Base-by-base conservation (phyloP, 2,113 vertebrate genomes). In the Halcyon malimbica region DNA sequence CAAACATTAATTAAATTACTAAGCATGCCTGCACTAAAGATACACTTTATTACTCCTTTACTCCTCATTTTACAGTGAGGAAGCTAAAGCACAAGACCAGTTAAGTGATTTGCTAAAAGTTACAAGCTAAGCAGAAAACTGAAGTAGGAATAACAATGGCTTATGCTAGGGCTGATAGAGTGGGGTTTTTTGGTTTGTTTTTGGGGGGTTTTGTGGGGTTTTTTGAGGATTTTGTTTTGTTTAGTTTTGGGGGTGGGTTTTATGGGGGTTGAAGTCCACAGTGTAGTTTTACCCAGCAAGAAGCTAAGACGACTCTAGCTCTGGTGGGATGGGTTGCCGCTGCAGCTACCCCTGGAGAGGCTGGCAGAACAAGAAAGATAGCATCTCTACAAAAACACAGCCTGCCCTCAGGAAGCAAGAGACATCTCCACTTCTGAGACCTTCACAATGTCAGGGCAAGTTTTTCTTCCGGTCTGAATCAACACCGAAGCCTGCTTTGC, bases 1-100 rank as follows among this genome's bases (percentile, higher is more conserved):
- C 64, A 68, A 93, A 94, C 19, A 29, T 48, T 59, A 93, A 93
- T 93, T 80, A 89, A 74, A 90, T 94, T 92, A 94, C 41, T 78
- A 48, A 78, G 69, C 29, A 96, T 33, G 64, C 51, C 73, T 88
- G 39, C 48, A 63, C 51, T 77, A 37, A 90, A 93, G 73, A 93
- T 59, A 86, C 92, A 70, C 0, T 76, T 93, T 62, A 87, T 89
- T 90, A 78, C n/a, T 93, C 44, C 74, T 92, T 77, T 59, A 59
- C 21, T 96, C 13, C 69, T 75, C 69, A 62, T 94, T 82, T 96
- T 87, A 76, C 77, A 92, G 62, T 16, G 59, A 84, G 54, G 62
- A 89, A 79, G 69, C 69, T 56, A 64, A 87, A 88, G 73, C 60
- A 71, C n/a, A 69, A 51, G 41, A 62, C 5, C 60, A 80, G 41